These are phyloP conservation scores for Ctenicera cuprea DNA, from an alignment of 2,888 invertebrate genomes.

Conservation along the genomic window DNA sequence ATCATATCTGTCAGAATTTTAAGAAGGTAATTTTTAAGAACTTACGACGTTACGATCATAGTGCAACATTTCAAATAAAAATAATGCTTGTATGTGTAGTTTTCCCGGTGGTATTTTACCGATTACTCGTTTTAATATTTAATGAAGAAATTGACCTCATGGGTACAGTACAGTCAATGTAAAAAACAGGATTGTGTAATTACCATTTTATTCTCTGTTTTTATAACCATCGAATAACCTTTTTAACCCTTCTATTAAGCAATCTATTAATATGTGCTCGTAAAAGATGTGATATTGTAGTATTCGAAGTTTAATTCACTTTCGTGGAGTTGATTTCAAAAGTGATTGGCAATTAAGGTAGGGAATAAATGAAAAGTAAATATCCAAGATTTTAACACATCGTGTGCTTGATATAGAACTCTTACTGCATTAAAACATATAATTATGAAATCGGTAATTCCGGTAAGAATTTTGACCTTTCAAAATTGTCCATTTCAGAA, in stretches of 20 bases:
- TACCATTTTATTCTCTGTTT: slow-evolving; percentile 6
- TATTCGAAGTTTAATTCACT: no score
- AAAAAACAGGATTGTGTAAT: slow-evolving; percentile 55
- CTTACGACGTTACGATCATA: neutral
- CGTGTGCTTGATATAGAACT: no score
- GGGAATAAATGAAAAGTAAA: no score
- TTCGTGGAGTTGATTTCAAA: no score
- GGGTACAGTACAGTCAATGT: slow-evolving; percentile 54
- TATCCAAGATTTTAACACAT: no score
- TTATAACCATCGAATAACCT: slow-evolving; percentile 24
- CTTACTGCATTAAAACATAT: no score
- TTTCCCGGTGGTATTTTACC: neutral
- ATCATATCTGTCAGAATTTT: slow-evolving; percentile 42
- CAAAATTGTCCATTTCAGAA: no score
- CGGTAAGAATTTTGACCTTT: no score
- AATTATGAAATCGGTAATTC: no score
- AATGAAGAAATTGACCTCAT: slow-evolving; percentile 53
- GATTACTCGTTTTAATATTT: slow-evolving; percentile 46
- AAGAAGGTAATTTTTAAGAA: slow-evolving; percentile 3
- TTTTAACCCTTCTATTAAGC: slow-evolving; percentile 37
- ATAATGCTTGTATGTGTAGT: neutral
- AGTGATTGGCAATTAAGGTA: no score
- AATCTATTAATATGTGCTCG: neutral
- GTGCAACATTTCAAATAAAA: neutral
- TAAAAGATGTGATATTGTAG: neutral